phyloP scores from a whole-genome alignment of 2,797 vertebrate species.

The Loriculus beryllinus region DNA sequence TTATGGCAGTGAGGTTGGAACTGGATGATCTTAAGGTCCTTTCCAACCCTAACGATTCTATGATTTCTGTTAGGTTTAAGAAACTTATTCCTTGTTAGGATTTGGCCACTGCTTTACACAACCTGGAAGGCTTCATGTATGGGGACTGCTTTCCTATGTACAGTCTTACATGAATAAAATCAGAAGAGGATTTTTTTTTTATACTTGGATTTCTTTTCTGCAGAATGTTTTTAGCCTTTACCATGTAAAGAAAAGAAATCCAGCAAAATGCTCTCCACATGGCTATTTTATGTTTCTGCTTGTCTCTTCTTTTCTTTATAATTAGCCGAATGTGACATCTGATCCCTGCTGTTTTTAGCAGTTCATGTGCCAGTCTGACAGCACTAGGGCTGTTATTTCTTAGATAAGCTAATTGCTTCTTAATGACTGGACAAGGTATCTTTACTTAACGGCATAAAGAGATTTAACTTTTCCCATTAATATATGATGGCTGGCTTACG shows the following conservation, averaged over 20 bases:
- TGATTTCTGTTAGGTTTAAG: background rate
- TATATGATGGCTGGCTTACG: background rate
- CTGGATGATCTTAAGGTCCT: too few relatives aligned
- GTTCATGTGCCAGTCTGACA: constrained; percentile 34
- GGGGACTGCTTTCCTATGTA: accelerated
- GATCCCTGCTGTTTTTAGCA: constrained; percentile 55
- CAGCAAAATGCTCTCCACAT: constrained; percentile 33
- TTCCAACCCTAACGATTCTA: too few relatives aligned
- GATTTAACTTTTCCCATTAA: constrained; percentile 52
- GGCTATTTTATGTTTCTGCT: constrained; percentile 40
- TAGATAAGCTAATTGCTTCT: constrained; percentile 58
- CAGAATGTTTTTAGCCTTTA: background rate
- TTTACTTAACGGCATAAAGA: constrained; percentile 54
- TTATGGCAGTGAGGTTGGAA: too few relatives aligned
- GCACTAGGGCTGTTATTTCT: constrained; percentile 41
- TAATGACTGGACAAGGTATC: constrained; percentile 63
- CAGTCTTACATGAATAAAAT: background rate
- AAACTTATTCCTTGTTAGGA: background rate
- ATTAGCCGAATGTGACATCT: constrained; percentile 52
- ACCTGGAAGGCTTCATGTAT: background rate
- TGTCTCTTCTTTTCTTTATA: constrained; percentile 33
- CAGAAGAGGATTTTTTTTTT: background rate
- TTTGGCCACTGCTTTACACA: background rate
- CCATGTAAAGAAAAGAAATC: background rate
- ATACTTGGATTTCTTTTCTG: background rate